Evolutionary conservation across 2,113 vertebrate species (phyloP).

Genomic region (Ptyas mucosa): DNA sequence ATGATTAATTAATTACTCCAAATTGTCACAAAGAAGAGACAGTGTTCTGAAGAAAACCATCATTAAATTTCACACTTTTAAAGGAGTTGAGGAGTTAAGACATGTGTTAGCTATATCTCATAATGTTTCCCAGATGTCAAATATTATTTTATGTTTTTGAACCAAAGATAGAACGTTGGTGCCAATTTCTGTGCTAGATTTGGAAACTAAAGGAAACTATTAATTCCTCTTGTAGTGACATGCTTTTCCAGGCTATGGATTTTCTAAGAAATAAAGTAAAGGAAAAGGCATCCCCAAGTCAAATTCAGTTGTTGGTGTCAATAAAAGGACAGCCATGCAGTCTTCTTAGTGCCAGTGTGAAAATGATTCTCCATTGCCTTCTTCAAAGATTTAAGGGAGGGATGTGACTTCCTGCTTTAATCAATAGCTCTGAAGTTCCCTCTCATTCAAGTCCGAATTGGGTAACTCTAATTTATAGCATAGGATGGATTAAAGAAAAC

Average conservation of each 20-base stretch:
- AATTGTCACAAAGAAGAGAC: background rate
- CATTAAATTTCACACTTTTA: background rate
- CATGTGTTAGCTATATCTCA: background rate
- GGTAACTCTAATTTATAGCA: background rate
- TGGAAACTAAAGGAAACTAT: background rate
- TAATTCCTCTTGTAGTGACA: background rate
- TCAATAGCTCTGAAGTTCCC: background rate
- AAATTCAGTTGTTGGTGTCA: background rate
- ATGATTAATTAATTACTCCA: conserved; percentile 10
- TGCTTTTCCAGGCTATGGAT: background rate
- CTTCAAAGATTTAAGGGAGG: background rate
- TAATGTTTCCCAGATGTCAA: background rate
- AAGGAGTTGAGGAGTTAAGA: background rate
- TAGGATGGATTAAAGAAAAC: background rate
- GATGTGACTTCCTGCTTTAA: background rate
- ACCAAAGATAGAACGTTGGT: background rate
- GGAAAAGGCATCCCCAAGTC: background rate
- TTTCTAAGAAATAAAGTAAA: background rate
- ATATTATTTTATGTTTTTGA: background rate
- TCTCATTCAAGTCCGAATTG: background rate
- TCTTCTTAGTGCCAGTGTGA: background rate
- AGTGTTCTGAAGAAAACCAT: background rate
- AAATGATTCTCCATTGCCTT: background rate
- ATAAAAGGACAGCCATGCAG: background rate
- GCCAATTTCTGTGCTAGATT: background rate